These are phyloP conservation scores for Danaus chrysippus DNA, from an alignment of 2,888 invertebrate species.

Conservation along the genomic window DNA sequence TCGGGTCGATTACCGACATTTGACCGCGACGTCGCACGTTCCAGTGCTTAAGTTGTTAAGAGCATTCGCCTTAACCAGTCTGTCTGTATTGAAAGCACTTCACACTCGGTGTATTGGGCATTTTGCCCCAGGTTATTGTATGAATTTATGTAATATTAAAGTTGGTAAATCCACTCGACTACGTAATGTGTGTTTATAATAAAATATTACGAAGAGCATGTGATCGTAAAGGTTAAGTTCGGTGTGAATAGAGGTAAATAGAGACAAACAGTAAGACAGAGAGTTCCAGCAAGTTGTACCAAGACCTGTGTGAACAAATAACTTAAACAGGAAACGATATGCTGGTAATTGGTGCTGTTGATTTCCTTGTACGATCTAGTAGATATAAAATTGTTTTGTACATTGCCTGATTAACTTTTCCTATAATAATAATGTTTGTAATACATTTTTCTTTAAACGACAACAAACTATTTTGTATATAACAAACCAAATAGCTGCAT, in stretches of 20 bases:
- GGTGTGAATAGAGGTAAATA: constrained; percentile 14
- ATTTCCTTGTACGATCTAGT: background rate
- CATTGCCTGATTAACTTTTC: background rate
- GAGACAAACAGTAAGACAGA: constrained; percentile 12
- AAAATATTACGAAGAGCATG: background rate
- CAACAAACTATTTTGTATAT: background rate
- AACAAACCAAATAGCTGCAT: background rate
- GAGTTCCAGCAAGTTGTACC: constrained; percentile 10
- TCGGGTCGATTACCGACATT: constrained; percentile 13
- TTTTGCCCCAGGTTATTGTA: constrained; percentile 8
- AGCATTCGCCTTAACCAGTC: constrained; percentile 20
- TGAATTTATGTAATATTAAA: background rate
- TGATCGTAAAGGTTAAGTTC: constrained; percentile 12
- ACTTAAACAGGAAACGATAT: background rate
- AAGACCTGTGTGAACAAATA: background rate
- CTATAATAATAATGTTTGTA: background rate
- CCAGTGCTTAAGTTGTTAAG: constrained; percentile 22
- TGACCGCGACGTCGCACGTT: constrained; percentile 21
- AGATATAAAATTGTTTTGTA: background rate
- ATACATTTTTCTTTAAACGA: background rate
- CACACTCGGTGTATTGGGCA: constrained; percentile 7
- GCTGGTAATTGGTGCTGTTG: background rate
- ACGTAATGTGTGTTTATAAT: background rate
- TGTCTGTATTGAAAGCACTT: constrained; percentile 17
- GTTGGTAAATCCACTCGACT: background rate